Conservation (phyloP, 2,797 vertebrate genomes). For the Remorina albescens region DNA sequence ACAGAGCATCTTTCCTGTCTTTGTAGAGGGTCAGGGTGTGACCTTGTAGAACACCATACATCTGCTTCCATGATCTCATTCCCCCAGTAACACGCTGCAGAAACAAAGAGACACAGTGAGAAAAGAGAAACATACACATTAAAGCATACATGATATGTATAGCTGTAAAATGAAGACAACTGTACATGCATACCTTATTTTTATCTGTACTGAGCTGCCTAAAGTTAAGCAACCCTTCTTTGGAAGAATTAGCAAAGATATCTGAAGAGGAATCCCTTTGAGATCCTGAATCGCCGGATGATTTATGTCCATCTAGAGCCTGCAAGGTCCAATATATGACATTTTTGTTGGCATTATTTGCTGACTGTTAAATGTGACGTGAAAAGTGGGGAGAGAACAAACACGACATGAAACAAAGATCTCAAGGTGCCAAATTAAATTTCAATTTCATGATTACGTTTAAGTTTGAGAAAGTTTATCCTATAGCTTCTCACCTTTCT, state of each 20-base stretch:
- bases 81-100: conserved; percentile 91
- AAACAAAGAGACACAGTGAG: conserved; percentile 29
- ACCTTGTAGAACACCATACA: conserved; percentile 93
- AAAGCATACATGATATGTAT: neutral
- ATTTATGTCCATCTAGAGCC: conserved; percentile 90
- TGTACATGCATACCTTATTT: conserved; percentile 89
- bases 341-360: conserved; percentile 6
- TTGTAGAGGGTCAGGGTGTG: conserved; percentile 93
- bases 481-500: conserved; percentile 87
- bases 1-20: conserved; percentile 91
- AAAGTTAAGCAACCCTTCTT: conserved; percentile 94
- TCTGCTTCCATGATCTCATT: conserved; percentile 94
- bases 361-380: neutral
- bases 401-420: conserved; percentile 9
- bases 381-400: neutral
- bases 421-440: too few relatives aligned
- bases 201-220: conserved; percentile 93
- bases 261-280: conserved; percentile 93
- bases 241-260: conserved; percentile 92
- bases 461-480: neutral
- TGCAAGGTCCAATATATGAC: conserved; percentile 51
- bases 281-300: conserved; percentile 92
- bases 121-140: conserved; percentile 11
- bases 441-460: too few relatives aligned
- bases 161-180: neutral